Percentiles rank a stretch among this genome's conserved stretches.
Evolutionary conservation across 2,797 vertebrate genomes (phyloP).

Genomic region (Diplodus puntazzo): DNA sequence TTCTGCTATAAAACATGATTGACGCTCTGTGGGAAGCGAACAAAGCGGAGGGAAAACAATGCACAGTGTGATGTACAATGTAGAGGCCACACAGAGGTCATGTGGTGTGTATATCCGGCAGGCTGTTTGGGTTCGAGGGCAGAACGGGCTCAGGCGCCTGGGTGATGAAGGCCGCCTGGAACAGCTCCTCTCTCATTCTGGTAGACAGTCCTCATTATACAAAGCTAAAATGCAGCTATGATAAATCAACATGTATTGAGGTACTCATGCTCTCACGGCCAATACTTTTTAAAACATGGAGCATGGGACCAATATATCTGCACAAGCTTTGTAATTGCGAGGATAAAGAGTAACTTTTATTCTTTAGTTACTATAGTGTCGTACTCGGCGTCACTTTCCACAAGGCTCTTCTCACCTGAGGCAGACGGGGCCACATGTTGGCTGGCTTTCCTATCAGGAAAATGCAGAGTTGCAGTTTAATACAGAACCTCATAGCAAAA

Average conservation of each 20-base stretch:
- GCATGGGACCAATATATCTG: constrained; percentile 77
- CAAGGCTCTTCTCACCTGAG: constrained; percentile 59
- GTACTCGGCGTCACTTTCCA: constrained; percentile 71
- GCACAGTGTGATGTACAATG: constrained; percentile 39
- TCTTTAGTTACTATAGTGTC: constrained; percentile 48
- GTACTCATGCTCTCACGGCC: constrained; percentile 63
- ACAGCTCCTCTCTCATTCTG: constrained; percentile 78
- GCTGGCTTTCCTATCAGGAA: constrained; percentile 68
- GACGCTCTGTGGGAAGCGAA: constrained; percentile 36
- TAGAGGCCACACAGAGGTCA: constrained; percentile 68
- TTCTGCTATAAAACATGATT: constrained; percentile 31
- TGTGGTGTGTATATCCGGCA: constrained; percentile 70
- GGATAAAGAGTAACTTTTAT: constrained; percentile 61
- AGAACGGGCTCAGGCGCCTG: constrained; percentile 74
- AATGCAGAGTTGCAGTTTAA: constrained; percentile 68
- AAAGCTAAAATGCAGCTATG: constrained; percentile 54
- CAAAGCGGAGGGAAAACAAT: constrained; percentile 48
- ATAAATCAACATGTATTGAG: constrained; percentile 68
- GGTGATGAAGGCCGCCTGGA: constrained; percentile 82
- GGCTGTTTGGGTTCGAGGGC: constrained; percentile 65
- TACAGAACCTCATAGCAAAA: constrained; percentile 38
- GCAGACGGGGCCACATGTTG: constrained; percentile 61
- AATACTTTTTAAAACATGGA: constrained; percentile 69
- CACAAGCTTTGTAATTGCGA: constrained; percentile 77
- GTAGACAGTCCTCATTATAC: constrained; percentile 75